Percentiles rank a stretch among this genome's conserved stretches.
phyloP scores from a whole-genome alignment of 2,113 vertebrate genomes.

The Psittacara wagleri region DNA sequence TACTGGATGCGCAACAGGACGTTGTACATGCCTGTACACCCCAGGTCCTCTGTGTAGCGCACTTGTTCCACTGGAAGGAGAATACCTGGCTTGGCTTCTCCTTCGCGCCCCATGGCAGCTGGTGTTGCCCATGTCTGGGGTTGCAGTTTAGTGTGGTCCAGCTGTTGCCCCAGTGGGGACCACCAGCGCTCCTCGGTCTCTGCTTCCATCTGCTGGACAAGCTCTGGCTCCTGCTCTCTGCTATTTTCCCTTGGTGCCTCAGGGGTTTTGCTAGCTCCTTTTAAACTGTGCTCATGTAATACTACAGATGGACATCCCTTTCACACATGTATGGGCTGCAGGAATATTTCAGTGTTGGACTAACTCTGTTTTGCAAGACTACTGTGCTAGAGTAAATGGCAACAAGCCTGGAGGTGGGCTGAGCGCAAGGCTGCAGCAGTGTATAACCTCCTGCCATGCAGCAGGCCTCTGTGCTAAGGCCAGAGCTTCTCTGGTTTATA shows the following conservation, averaged over 20 bases:
- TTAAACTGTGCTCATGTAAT: background rate
- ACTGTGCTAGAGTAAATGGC: background rate
- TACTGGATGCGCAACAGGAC: background rate
- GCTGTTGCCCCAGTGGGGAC: background rate
- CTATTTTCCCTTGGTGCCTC: background rate
- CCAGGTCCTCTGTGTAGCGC: background rate
- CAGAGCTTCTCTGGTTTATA: background rate
- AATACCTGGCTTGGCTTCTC: background rate
- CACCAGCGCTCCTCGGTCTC: background rate
- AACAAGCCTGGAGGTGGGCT: background rate
- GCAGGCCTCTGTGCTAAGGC: background rate
- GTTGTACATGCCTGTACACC: background rate
- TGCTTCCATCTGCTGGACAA: constrained; percentile 74
- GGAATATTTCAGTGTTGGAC: background rate
- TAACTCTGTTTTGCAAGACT: background rate
- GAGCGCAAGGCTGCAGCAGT: background rate
- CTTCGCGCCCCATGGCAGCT: background rate
- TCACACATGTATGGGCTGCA: background rate
- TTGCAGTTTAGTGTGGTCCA: background rate
- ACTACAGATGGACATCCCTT: background rate
- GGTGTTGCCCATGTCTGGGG: background rate
- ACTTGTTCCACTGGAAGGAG: background rate
- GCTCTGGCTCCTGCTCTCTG: background rate
- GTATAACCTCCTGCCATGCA: background rate
- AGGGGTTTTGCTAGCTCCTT: background rate